Conservation (phyloP, 2,888 invertebrate genomes). For the Opisthograptis luteolata region DNA sequence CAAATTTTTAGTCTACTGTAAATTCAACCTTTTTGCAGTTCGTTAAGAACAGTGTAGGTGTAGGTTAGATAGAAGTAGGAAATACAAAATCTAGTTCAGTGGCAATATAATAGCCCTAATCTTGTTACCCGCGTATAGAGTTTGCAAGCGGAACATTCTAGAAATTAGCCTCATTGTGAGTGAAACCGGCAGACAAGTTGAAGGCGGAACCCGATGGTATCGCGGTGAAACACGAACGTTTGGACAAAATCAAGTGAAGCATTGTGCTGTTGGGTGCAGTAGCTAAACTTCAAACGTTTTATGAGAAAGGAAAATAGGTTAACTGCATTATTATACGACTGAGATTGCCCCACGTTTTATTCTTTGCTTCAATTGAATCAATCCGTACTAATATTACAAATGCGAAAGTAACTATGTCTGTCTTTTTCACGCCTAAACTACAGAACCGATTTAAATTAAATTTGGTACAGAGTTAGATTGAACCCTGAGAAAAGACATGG, state of each 20-base stretch:
- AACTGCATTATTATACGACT: no score
- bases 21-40: no score
- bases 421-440: no score
- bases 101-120: slow-evolving; percentile 12
- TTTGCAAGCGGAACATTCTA: slow-evolving; percentile 9
- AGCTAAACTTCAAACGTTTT: background rate
- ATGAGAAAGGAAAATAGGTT: no score
- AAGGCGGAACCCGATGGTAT: slow-evolving; percentile 19
- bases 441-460: no score
- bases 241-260: slow-evolving; percentile 26
- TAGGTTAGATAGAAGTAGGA: no score
- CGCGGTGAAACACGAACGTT: slow-evolving; percentile 16
- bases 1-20: no score
- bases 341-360: slow-evolving; percentile 16
- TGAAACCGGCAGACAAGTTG: slow-evolving; percentile 18
- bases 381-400: no score
- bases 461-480: no score
- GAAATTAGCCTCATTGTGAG: slow-evolving; percentile 25
- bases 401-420: no score
- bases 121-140: background rate
- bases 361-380: slow-evolving; percentile 23
- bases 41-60: no score
- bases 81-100: background rate
- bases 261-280: slow-evolving; percentile 9
- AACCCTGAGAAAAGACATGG: no score